phyloP scores from a whole-genome alignment of 2,888 invertebrate species.

The Sceliomorpha sp. region DNA sequence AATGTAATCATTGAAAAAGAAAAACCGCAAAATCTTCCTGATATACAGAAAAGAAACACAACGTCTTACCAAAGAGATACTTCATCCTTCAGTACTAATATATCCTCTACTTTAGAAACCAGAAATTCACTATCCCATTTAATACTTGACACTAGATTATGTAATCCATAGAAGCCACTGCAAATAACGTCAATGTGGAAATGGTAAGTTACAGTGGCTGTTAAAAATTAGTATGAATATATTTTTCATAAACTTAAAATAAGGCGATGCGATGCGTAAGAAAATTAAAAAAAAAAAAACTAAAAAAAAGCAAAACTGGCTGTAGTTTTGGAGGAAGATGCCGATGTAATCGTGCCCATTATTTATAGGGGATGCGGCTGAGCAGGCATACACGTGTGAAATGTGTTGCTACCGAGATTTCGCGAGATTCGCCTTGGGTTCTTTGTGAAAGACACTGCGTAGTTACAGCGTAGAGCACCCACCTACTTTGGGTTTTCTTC shows the following conservation, averaged over 20 bases:
- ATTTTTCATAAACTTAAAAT: too few species aligned
- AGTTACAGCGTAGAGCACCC: slow-evolving; percentile 79
- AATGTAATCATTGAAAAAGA: too few species aligned
- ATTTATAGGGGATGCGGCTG: slow-evolving; percentile 80
- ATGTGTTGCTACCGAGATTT: slow-evolving; percentile 75
- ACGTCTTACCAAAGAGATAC: too few species aligned
- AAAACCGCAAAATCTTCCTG: too few species aligned
- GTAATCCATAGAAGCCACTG: slow-evolving; percentile 13
- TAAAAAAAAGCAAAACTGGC: slow-evolving; percentile 54
- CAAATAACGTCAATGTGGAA: slow-evolving; percentile 14
- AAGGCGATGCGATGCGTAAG: slow-evolving; percentile 6
- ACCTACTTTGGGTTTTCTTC: slow-evolving; percentile 77
- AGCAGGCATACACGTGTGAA: slow-evolving; percentile 73
- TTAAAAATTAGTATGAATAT: too few species aligned
- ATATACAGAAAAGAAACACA: too few species aligned
- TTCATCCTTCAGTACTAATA: slow-evolving; percentile 2
- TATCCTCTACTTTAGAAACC: slow-evolving; percentile 19
- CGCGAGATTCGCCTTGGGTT: slow-evolving; percentile 79
- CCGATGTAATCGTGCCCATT: slow-evolving; percentile 79
- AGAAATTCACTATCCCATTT: slow-evolving; percentile 8
- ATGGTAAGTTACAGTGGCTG: slow-evolving; percentile 31
- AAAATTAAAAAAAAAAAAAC: slow-evolving; percentile 13
- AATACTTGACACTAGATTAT: background rate
- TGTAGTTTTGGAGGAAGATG: slow-evolving; percentile 67
- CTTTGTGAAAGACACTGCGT: slow-evolving; percentile 78